Percentiles rank a stretch among this genome's conserved stretches.
Evolutionary conservation across 2,888 invertebrate species (phyloP).

Genomic region (Cremastobaeus sp.): DNA sequence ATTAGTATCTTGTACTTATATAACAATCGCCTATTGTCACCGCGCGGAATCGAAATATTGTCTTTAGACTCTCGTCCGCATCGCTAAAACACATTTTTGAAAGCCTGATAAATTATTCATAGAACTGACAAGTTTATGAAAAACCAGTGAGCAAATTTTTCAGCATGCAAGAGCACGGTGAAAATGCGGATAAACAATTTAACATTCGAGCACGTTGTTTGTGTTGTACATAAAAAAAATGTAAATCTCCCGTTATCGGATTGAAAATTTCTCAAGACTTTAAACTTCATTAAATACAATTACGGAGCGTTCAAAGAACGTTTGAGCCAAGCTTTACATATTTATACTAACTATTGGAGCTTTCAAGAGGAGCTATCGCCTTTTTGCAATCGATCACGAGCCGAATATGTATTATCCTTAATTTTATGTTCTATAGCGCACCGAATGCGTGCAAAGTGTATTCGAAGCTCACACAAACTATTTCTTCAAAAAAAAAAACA

Average conservation of each 20-base stretch:
- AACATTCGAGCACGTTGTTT: constrained; percentile 3
- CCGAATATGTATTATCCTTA: constrained; percentile 20
- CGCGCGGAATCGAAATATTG: too few species aligned
- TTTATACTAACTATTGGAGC: constrained; percentile 36
- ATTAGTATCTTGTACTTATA: too few species aligned
- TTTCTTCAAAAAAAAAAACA: not conserved
- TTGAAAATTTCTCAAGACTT: constrained; percentile 5
- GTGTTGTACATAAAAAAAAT: constrained; percentile 13
- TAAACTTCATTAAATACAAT: constrained; percentile 2
- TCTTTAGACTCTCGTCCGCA: too few species aligned
- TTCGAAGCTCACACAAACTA: not conserved
- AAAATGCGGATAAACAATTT: constrained; percentile 15
- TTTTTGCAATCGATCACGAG: constrained; percentile 22
- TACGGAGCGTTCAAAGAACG: constrained; percentile 26
- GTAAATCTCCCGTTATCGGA: constrained; percentile 8
- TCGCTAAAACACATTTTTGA: too few species aligned
- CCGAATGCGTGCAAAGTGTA: not conserved
- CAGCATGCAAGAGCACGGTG: not conserved
- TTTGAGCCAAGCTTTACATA: constrained; percentile 26
- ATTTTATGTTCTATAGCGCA: constrained; percentile 19
- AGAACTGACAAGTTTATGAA: constrained; percentile 13
- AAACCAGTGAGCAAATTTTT: not conserved
- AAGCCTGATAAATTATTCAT: constrained; percentile 12
- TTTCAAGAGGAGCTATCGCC: constrained; percentile 18
- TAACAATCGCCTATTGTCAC: too few species aligned